Evolutionary conservation across 2,797 vertebrate genomes (phyloP), one percentile per base, ranked within the genome.

Genomic region (Molothrus ater): DNA sequence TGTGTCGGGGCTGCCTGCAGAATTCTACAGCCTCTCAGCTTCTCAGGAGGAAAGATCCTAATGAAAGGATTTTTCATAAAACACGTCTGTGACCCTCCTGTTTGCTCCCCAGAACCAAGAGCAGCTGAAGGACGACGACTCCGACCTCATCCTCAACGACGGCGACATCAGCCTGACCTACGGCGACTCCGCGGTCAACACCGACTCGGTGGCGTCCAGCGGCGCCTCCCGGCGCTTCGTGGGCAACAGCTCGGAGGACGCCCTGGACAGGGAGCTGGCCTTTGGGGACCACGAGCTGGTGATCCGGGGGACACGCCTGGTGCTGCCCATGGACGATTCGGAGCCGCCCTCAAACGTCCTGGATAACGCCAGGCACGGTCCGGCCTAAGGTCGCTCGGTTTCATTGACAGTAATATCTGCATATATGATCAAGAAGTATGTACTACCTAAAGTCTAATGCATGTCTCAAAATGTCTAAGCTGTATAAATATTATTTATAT

Each of bases 251-350:
- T 97, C 98, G 0, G 99, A 99, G 13, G 99, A 99, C 17, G 98
- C 97, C 2, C 97, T 98, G 82, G 99, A 99, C 96, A 96, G 98
- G 54, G 99, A 99, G 97, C 97, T 99, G 29, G 96, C 98, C 4
- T 99, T 98, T 29, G 98, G 99, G 13, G 99, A 99, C 83, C 98
- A 99, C 2, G 99, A 99, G 98, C 98, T 99, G 64, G 98, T 99
- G 86, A 99, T 99, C 97, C 98, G 99, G 73, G 99, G 99, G 25
- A 99, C 99, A 0, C 98, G 99, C 71, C 98, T 99, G 92, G 99
- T 99, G 90, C 98, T 99, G 74, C 99, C 99, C 85, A 99, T 99
- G 99, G 99, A 99, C 5, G 99, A 99, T 97, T 99, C 98, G 0
- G 99, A 99, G 97, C 98, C 99, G 2, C 98, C 99, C 0, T 98